phyloP scores from a whole-genome alignment of 1,140 invertebrate genomes.

The Drosophila azteca region DNA sequence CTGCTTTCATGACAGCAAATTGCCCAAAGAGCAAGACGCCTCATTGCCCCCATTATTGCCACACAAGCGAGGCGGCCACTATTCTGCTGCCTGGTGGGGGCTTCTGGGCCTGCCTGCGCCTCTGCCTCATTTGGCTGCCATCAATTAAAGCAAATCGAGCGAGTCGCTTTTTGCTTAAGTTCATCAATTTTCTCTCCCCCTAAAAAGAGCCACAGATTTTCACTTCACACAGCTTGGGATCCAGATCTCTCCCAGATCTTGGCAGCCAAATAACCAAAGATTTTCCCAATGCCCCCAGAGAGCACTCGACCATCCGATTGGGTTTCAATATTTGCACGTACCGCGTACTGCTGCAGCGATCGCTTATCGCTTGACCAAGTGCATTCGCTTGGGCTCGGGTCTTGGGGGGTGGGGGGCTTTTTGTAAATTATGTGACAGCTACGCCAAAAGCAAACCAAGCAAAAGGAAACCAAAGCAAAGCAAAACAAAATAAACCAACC shows the following conservation, averaged over 20 bases:
- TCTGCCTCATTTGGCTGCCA: slow-evolving; percentile 50
- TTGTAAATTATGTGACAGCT: slow-evolving; percentile 70
- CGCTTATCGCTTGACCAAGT: too few species aligned
- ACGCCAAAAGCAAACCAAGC: slow-evolving; percentile 65
- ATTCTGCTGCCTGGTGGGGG: slow-evolving; percentile 27
- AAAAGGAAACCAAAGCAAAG: slow-evolving; percentile 1
- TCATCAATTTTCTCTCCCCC: slow-evolving; percentile 35
- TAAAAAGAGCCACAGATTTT: too few species aligned
- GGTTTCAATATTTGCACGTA: slow-evolving; percentile 57
- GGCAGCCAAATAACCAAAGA: background rate
- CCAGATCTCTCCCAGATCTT: too few species aligned
- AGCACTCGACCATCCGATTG: slow-evolving; percentile 52
- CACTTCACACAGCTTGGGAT: too few species aligned
- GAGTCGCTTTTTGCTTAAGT: slow-evolving; percentile 47
- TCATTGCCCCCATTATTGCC: slow-evolving; percentile 50
- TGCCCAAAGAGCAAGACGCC: slow-evolving; percentile 45
- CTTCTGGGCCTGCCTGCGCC: slow-evolving; percentile 8
- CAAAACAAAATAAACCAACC: slow-evolving; percentile 38
- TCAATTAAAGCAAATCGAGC: slow-evolving; percentile 64
- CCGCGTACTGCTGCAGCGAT: too few species aligned
- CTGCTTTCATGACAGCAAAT: slow-evolving; percentile 32
- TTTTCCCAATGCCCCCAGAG: slow-evolving; percentile 35
- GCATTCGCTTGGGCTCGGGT: background rate
- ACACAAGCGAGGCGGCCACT: slow-evolving; percentile 16
- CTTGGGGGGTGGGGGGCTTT: background rate